Conservation (phyloP, 2,888 invertebrate genomes). For the Tetragnatha montana region DNA sequence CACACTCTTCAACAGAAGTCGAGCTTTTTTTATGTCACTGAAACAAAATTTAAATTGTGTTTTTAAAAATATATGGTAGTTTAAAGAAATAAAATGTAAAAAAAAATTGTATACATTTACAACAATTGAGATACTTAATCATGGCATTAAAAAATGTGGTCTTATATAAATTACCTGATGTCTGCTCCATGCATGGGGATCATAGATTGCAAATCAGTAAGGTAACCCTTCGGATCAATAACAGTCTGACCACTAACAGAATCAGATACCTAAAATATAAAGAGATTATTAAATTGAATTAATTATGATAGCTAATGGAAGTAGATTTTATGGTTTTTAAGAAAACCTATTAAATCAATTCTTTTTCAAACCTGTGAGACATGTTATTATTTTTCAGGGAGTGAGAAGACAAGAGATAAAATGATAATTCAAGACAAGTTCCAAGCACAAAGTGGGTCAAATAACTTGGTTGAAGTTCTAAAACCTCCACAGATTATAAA, state of each 20-base stretch:
- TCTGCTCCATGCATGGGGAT: constrained; percentile 98
- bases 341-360: too few species aligned
- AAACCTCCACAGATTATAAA: too few species aligned
- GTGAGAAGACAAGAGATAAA: too few species aligned
- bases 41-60: constrained; percentile 64
- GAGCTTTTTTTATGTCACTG: constrained; percentile 95
- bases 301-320: too few species aligned
- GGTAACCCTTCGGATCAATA: constrained; percentile 99
- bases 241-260: constrained; percentile 99
- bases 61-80: neutral
- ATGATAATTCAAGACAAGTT: too few species aligned
- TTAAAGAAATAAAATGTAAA: neutral
- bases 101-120: too few species aligned
- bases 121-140: neutral
- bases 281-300: neutral
- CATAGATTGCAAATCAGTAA: constrained; percentile 99
- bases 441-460: too few species aligned
- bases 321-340: too few species aligned
- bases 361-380: too few species aligned
- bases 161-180: constrained; percentile 81
- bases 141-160: neutral
- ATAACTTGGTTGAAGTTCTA: too few species aligned
- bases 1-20: constrained; percentile 95
- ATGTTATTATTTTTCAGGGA: too few species aligned
- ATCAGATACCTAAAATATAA: constrained; percentile 84